Percentiles rank a stretch among this genome's conserved stretches.
These are phyloP conservation scores for Pipistrellus pipistrellus DNA, from an alignment of 2,797 vertebrate genomes.

Conservation along the genomic window DNA sequence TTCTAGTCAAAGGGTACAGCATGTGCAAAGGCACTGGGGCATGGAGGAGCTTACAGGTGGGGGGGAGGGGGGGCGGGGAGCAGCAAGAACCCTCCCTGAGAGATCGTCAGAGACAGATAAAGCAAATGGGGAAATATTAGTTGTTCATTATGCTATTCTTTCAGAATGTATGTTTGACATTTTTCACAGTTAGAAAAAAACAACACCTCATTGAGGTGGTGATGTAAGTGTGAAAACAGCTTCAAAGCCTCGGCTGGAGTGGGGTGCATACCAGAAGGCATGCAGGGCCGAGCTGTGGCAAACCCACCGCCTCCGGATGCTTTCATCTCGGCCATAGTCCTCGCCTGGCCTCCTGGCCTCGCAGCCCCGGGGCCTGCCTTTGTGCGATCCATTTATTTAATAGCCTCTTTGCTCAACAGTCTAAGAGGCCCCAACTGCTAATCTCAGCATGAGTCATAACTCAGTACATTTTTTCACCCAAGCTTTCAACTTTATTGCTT, in stretches of 20 bases:
- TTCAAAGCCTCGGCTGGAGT: background rate
- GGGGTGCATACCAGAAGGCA: background rate
- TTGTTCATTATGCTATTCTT: background rate
- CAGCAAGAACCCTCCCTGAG: background rate
- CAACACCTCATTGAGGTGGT: no score
- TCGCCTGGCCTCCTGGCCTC: rapidly evolving
- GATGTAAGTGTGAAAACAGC: background rate
- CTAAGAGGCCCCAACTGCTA: background rate
- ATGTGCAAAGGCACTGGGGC: background rate
- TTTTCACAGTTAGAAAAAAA: background rate
- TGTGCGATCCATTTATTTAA: background rate
- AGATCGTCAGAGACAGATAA: background rate
- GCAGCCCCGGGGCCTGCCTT: background rate
- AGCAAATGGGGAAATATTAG: background rate
- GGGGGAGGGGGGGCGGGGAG: no score
- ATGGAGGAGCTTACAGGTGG: no score
- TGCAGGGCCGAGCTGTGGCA: rapidly evolving
- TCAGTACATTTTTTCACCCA: background rate
- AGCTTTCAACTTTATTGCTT: background rate
- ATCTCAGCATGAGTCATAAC: background rate
- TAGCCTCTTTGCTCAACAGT: background rate
- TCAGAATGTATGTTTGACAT: background rate
- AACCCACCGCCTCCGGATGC: background rate
- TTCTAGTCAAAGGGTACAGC: background rate
- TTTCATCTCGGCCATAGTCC: background rate